Conservation (phyloP, 2,113 vertebrate genomes). For the Apeltes quadracus region DNA sequence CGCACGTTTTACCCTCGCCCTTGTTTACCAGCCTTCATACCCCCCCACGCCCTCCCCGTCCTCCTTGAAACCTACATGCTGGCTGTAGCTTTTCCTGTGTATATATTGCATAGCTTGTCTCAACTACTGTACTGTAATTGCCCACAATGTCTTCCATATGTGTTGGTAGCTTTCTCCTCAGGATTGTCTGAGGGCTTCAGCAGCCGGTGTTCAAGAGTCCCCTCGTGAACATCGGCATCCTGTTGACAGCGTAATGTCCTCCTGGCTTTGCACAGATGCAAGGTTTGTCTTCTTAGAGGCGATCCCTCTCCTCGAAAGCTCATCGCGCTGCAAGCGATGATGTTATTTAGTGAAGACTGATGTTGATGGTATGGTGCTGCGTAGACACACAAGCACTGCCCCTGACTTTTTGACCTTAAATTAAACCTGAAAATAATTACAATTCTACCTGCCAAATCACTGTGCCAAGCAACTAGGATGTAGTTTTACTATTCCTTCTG, state of each 20-base stretch:
- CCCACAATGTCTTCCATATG: slow-evolving; percentile 72
- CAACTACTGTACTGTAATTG: slow-evolving; percentile 76
- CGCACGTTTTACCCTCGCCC: slow-evolving; percentile 9
- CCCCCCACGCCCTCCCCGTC: neutral
- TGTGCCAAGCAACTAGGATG: neutral
- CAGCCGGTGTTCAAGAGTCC: slow-evolving; percentile 17
- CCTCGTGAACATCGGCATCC: slow-evolving; percentile 30
- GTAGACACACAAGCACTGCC: neutral
- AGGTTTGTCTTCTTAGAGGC: neutral
- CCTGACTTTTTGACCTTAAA: slow-evolving; percentile 19
- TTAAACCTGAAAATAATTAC: slow-evolving; percentile 1
- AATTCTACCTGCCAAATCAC: slow-evolving; percentile 6
- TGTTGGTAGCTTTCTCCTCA: slow-evolving; percentile 23
- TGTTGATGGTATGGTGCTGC: slow-evolving; percentile 2
- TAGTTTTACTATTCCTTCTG: neutral
- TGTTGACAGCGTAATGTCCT: slow-evolving; percentile 7
- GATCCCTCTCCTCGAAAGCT: slow-evolving; percentile 16
- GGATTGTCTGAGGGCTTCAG: slow-evolving; percentile 35
- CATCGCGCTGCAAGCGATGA: slow-evolving; percentile 22
- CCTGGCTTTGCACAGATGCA: slow-evolving; percentile 11
- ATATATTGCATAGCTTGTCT: slow-evolving; percentile 72
- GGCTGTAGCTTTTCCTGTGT: slow-evolving; percentile 62
- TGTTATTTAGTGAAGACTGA: slow-evolving; percentile 10
- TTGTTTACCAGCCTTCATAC: slow-evolving; percentile 32
- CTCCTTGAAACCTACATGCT: slow-evolving; percentile 17